Percentiles rank a stretch among this genome's conserved stretches.
Evolutionary conservation across 2,113 vertebrate species (phyloP).

Genomic region (Calidris pugnax): DNA sequence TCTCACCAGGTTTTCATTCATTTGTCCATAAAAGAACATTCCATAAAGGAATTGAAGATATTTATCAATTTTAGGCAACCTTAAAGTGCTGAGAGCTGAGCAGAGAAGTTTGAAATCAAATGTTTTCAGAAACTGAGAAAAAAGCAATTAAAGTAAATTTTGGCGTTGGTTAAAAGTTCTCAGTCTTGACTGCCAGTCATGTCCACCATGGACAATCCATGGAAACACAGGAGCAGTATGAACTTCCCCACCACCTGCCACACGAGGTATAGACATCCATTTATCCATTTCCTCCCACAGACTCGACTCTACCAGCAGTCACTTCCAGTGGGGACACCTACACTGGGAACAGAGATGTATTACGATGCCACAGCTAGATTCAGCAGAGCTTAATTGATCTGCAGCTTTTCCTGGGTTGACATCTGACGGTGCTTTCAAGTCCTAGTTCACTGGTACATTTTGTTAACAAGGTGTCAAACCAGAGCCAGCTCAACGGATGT

Average conservation of each 20-base stretch:
- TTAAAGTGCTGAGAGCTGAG: not conserved
- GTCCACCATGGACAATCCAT: not conserved
- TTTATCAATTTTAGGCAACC: not conserved
- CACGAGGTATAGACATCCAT: not conserved
- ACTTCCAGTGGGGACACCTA: not conserved
- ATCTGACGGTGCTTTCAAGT: not conserved
- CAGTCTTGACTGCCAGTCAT: not conserved
- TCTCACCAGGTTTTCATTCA: not conserved
- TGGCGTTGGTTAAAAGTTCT: not conserved
- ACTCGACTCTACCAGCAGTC: not conserved
- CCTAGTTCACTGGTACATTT: not conserved
- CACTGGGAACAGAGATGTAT: not conserved
- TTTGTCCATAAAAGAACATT: not conserved
- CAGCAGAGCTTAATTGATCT: not conserved
- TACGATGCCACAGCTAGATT: not conserved
- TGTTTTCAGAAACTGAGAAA: not conserved
- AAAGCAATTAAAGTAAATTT: not conserved
- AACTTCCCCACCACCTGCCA: not conserved
- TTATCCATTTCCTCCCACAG: not conserved
- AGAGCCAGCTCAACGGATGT: not conserved
- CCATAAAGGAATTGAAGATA: not conserved
- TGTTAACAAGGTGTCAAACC: not conserved
- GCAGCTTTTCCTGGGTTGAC: not conserved
- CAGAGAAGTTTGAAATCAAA: not conserved
- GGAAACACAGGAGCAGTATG: not conserved